Evolutionary conservation across 2,888 invertebrate genomes (phyloP), one percentile per base, ranked within the genome.

Genomic region (Hypena proboscidalis): DNA sequence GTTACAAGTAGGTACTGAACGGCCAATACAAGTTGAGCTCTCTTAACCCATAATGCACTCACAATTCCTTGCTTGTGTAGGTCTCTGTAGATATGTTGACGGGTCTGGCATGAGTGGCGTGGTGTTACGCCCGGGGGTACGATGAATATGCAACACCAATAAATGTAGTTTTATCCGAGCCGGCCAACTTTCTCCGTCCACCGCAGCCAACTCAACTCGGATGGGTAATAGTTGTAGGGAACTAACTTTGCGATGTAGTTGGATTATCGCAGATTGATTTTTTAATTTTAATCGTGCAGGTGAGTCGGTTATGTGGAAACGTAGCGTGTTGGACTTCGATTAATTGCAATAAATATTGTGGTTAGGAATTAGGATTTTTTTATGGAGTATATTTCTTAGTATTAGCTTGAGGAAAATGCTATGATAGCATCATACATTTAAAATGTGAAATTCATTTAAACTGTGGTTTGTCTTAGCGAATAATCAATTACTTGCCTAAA

Each of bases 81-180:
- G 29, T 22, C 21, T 47, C 38, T 9, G 22, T 37, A 37, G 17
- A 14, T 48, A 17, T 33, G 37, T 31, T 23, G 41, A 67, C 45
- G 39, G 74, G 38, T 77, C 74, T 59, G 8, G 35, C 10, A 57
- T 55, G 26, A 53, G 30, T 79, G 80, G 86, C 35, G 49, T 43
- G 36, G 45, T 50, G 59, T 59, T 70, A 67, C 62, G 84, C 83
- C 79, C 49, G 61, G 61, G 78, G 87, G 77, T 79, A 75, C 76
- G 74, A 83, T 90, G 90, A 90, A 90, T 90, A 90, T 90, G 89
- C 87, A 90, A 78, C 73, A 76, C 75, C 80, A 83, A 86, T 89
- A 87, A 88, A 87, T 81, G 84, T 83, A 80, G 86, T 85, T 87
- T 84, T 81, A 84, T 82, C 80, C 83, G 58, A 66, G 70, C 62